Evolutionary conservation across 2,888 invertebrate species (phyloP).

Genomic region (Craniophora ligustri): DNA sequence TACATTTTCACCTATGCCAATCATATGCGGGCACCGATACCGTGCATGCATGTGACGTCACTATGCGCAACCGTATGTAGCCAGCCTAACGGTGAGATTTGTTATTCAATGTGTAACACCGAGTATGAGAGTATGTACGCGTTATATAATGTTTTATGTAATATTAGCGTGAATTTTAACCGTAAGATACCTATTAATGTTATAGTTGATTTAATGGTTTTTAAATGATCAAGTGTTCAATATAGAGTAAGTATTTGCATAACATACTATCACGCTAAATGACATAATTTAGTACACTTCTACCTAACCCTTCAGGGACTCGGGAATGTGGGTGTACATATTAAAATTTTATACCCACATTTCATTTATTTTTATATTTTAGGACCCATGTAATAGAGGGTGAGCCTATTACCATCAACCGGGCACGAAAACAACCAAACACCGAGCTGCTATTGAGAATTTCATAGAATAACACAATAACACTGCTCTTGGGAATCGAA

Average conservation of each 20-base stretch:
- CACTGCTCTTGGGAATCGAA: too few species aligned
- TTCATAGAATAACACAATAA: too few species aligned
- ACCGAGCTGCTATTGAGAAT: too few species aligned
- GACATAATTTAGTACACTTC: too few species aligned
- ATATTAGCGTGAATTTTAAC: neutral
- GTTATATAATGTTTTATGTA: neutral
- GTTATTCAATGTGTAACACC: neutral
- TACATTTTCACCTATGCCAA: neutral
- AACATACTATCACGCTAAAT: too few species aligned
- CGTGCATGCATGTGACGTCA: neutral
- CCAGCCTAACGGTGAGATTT: neutral
- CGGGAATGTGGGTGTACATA: too few species aligned
- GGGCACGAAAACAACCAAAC: too few species aligned
- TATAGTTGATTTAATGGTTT: neutral
- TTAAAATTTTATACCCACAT: too few species aligned
- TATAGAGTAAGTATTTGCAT: neutral
- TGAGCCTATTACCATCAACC: too few species aligned
- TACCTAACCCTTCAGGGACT: too few species aligned
- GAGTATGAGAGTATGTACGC: neutral
- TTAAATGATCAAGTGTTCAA: neutral
- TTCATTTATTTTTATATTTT: too few species aligned
- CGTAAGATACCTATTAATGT: neutral
- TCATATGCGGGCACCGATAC: neutral
- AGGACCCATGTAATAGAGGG: too few species aligned
- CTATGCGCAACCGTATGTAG: neutral